Evolutionary conservation across 2,113 vertebrate species (phyloP), one percentile per base, ranked within the genome.

Genomic region (Larimichthys crocea): DNA sequence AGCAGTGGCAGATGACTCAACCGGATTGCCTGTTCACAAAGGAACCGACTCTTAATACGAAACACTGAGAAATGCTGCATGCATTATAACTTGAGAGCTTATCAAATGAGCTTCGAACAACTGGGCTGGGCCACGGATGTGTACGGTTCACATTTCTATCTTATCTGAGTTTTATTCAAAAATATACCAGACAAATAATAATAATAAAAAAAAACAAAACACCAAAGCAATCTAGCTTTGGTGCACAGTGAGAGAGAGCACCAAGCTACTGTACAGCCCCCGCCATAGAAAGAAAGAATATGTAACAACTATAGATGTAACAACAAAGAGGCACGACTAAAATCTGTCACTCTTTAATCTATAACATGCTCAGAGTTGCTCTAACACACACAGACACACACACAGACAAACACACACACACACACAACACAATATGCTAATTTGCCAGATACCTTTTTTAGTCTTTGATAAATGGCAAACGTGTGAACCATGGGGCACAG

Each of bases 91-190:
- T 62, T 72, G 65, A 83, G 83, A 92, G 83, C 88, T 91, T 92
- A 86, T 91, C 40, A 57, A 80, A 79, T 66, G 73, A 86, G 79
- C 80, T 86, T 87, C 52, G 61, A 84, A 88, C 69, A 85, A 86
- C 86, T 75, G 81, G 79, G 44, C 82, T 86, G 80, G 85, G 80
- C 76, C 66, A 62, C 46, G 19, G 86, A 78, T 86, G 76, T 80
- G 77, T 84, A 72, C 26, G 73, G 69, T 92, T 94, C 91, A 92
- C 92, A 92, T 92, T 91, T 90, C 86, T 90, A 83, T 73, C 83
- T 80, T 67, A 81, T 81, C 72, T 87, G 76, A 74, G 74, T 81
- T 76, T 79, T 66, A 74, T 76, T 78, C 19, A 86, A 83, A 81
- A 69, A 80, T 59, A 84, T 26, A 86, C 46, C 68, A 81, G 29